phyloP scores from a whole-genome alignment of 1,140 invertebrate species.

The Centruroides sculpturatus region DNA sequence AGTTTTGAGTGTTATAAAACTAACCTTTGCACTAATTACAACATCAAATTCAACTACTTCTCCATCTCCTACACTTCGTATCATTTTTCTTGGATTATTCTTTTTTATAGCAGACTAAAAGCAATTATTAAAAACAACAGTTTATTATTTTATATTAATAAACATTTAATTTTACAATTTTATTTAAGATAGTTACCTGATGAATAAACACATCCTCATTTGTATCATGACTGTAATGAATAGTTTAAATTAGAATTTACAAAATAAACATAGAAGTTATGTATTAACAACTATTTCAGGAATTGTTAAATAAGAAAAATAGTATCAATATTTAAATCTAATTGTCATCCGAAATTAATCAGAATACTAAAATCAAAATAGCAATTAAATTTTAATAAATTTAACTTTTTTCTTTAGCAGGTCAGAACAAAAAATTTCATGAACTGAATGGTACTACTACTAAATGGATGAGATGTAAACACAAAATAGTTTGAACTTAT shows the following conservation, averaged over 20 bases:
- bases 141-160: background rate
- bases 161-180: too few species aligned
- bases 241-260: background rate
- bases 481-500: too few species aligned
- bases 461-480: too few species aligned
- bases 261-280: background rate
- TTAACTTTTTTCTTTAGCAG: too few species aligned
- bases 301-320: too few species aligned
- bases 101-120: conserved; percentile 72
- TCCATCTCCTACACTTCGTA: conserved; percentile 94
- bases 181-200: background rate
- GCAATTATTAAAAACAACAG: background rate
- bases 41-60: conserved; percentile 98
- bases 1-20: background rate
- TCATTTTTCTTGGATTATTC: conserved; percentile 89
- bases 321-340: too few species aligned
- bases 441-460: too few species aligned
- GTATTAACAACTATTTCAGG: too few species aligned
- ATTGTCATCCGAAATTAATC: too few species aligned
- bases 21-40: conserved; percentile 82
- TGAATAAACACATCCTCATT: background rate
- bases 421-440: too few species aligned
- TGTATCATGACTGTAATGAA: background rate
- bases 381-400: too few species aligned
- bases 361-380: too few species aligned